Evolutionary conservation across 2,797 vertebrate species (phyloP), one percentile per base, ranked within the genome.

Genomic region (Myotis myotis): DNA sequence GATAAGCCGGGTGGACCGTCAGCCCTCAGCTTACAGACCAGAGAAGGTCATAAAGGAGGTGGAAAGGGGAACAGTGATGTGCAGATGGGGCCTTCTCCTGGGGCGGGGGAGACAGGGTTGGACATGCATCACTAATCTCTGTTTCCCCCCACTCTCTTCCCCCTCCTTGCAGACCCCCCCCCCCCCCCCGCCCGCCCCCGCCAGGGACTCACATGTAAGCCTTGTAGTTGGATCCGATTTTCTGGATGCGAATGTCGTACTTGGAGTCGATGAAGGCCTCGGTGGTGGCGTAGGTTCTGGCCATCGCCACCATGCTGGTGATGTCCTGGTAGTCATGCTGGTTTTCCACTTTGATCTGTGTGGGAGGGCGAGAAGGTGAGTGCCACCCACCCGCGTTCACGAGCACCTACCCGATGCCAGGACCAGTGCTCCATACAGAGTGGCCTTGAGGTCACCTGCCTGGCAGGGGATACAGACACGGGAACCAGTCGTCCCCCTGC

Each of bases 221-320:
- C 98, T 99, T 99, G 98, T 99, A 99, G 98, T 99, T 99, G 98
- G 71, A 99, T 89, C 99, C 99, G 0, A 99, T 99, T 98, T 99
- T 99, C 98, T 99, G 99, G 97, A 99, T 99, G 95, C 99, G 98
- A 97, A 99, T 99, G 97, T 99, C 99, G 0, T 99, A 99, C 96
- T 99, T 99, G 98, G 99, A 99, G 97, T 99, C 99, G 9, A 99
- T 98, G 96, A 99, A 99, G 1, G 99, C 99, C 97, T 99, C 99
- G 0, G 99, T 98, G 86, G 99, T 99, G 96, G 99, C 99, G 0
- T 99, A 99, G 20, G 99, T 99, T 97, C 99, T 99, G 44, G 99
- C 99, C 97, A 99, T 98, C 25, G 99, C 99, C 87, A 99, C 99
- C 91, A 99, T 98, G 60, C 99, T 99, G 97, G 99, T 99, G 97